phyloP scores from a whole-genome alignment of 2,113 vertebrate genomes.

The Xyliphius kryptos region DNA sequence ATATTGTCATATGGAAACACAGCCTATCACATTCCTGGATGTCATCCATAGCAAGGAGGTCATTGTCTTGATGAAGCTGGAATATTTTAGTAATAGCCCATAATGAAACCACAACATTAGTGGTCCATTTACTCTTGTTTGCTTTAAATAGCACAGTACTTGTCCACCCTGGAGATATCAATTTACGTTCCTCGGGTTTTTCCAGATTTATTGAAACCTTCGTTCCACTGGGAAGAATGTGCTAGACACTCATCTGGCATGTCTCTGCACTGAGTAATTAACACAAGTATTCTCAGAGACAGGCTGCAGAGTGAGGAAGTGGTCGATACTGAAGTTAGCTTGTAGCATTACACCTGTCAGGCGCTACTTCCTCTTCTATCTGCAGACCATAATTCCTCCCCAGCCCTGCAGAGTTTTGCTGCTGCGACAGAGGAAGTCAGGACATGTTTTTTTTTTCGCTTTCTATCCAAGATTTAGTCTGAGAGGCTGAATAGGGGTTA shows the following conservation, averaged over 20 bases:
- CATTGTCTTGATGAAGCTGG: too few relatives aligned
- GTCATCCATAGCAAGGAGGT: too few relatives aligned
- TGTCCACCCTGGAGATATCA: background rate
- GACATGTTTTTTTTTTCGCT: conserved; percentile 48
- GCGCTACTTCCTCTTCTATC: conserved; percentile 11
- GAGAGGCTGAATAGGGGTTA: conserved; percentile 14
- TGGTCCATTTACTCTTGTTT: background rate
- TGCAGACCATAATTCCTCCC: conserved; percentile 27
- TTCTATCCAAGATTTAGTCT: conserved; percentile 29
- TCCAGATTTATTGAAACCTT: conserved; percentile 5
- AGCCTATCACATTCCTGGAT: too few relatives aligned
- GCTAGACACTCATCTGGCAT: conserved; percentile 7
- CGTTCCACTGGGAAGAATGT: background rate
- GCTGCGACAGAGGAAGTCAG: conserved; percentile 40
- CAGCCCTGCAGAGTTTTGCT: conserved; percentile 25
- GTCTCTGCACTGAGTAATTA: background rate
- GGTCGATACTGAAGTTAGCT: conserved; percentile 25
- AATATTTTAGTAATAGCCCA: background rate
- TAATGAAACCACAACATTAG: conserved; percentile 1
- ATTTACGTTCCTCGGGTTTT: background rate
- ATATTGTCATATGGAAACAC: background rate
- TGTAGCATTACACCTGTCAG: conserved; percentile 19
- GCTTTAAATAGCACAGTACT: conserved; percentile 5
- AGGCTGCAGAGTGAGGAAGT: conserved; percentile 26
- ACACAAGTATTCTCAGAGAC: conserved; percentile 22